Percentiles rank a stretch among this genome's conserved stretches.
phyloP scores from a whole-genome alignment of 2,888 invertebrate species.

The Nemoura dubitans region DNA sequence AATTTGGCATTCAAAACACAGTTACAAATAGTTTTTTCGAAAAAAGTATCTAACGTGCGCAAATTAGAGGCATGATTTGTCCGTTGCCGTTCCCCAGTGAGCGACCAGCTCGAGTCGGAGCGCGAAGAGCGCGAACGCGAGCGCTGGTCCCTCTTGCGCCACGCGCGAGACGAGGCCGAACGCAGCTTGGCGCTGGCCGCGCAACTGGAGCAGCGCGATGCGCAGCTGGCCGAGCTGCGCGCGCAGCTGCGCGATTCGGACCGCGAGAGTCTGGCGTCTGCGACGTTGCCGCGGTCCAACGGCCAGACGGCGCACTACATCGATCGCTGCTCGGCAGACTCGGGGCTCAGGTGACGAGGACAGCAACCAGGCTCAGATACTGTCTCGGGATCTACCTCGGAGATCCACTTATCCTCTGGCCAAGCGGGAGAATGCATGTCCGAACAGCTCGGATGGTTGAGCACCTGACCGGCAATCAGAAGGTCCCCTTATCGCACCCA shows the following conservation, averaged over 20 bases:
- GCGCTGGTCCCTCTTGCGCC: slow-evolving; percentile 85
- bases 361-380: too few relatives aligned
- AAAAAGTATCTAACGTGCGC: too few relatives aligned
- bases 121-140: slow-evolving; percentile 84
- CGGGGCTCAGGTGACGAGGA: slow-evolving; percentile 70
- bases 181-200: slow-evolving; percentile 85
- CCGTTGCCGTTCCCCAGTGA: too few relatives aligned
- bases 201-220: slow-evolving; percentile 86
- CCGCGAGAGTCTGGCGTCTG: slow-evolving; percentile 82
- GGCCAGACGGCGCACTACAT: slow-evolving; percentile 61
- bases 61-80: too few relatives aligned
- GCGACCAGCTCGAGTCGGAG: slow-evolving; percentile 66
- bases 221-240: slow-evolving; percentile 84
- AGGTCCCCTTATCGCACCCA: too few relatives aligned
- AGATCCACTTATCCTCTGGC: too few relatives aligned
- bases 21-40: too few relatives aligned
- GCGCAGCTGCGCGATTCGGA: slow-evolving; percentile 88
- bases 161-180: slow-evolving; percentile 91
- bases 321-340: slow-evolving; percentile 86
- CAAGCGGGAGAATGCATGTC: too few relatives aligned
- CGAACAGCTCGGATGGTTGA: too few relatives aligned
- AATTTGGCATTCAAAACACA: too few relatives aligned
- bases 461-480: too few relatives aligned
- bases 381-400: too few relatives aligned
- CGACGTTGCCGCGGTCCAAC: slow-evolving; percentile 67